These are phyloP conservation scores for Syrmaticus mikado DNA, from an alignment of 2,113 vertebrate species.

Conservation along the genomic window DNA sequence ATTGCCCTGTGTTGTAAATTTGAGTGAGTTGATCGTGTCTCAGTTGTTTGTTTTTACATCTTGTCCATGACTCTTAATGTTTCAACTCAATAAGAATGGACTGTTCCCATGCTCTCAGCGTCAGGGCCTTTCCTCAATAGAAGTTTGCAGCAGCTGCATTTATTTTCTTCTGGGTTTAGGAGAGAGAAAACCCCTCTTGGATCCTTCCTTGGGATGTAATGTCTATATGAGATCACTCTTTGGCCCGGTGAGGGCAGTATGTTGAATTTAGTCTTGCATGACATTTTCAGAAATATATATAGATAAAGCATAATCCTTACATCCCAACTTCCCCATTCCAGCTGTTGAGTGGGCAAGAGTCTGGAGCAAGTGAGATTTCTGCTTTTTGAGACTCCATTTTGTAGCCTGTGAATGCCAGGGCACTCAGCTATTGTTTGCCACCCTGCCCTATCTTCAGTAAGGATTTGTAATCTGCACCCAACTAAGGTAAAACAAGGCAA, in stretches of 20 bases:
- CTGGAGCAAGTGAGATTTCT: not conserved
- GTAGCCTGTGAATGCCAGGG: not conserved
- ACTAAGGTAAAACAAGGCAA: not conserved
- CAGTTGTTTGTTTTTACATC: not conserved
- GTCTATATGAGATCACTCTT: constrained; percentile 20
- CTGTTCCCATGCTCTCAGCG: constrained; percentile 28
- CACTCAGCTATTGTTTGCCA: not conserved
- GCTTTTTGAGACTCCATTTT: not conserved
- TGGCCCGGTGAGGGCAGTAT: not conserved
- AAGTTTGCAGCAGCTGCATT: constrained; percentile 57
- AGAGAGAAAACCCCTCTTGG: constrained; percentile 38
- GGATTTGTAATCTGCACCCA: not conserved
- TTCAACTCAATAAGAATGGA: constrained; percentile 57
- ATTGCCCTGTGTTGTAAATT: not conserved
- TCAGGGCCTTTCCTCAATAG: constrained; percentile 35
- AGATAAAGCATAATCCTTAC: not conserved
- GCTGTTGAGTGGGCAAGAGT: not conserved
- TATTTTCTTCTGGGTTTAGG: constrained; percentile 18
- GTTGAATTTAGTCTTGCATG: not conserved
- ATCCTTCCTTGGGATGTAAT: not conserved
- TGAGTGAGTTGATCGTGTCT: constrained; percentile 37
- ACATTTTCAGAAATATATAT: not conserved
- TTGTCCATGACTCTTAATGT: constrained; percentile 44
- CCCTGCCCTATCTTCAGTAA: not conserved
- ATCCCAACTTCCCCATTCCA: not conserved